Conservation (phyloP, 2,113 vertebrate genomes). For the Stegastes partitus region DNA sequence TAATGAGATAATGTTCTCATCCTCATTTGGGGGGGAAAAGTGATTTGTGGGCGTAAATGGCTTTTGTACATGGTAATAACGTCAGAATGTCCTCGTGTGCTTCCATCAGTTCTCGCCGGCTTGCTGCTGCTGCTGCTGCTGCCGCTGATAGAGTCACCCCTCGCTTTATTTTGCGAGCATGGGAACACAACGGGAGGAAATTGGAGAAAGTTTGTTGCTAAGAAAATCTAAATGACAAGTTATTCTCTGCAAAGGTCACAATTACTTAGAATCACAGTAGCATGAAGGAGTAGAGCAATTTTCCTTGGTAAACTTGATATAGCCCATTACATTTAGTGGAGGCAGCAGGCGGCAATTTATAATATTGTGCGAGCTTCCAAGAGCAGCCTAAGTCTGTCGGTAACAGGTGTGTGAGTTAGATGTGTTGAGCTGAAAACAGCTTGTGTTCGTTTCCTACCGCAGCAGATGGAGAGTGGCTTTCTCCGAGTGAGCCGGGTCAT, state of each 20-base stretch:
- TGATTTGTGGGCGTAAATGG: slow-evolving; percentile 39
- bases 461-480: slow-evolving; percentile 80
- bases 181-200: slow-evolving; percentile 45
- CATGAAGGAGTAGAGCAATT: slow-evolving; percentile 60
- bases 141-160: slow-evolving; percentile 28
- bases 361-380: slow-evolving; percentile 69
- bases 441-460: slow-evolving; percentile 74
- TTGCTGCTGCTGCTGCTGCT: slow-evolving; percentile 34
- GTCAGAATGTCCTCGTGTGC: slow-evolving; percentile 27
- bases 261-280: slow-evolving; percentile 63
- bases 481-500: slow-evolving; percentile 67
- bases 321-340: slow-evolving; percentile 67
- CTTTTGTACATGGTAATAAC: slow-evolving; percentile 32
- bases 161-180: slow-evolving; percentile 29
- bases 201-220: slow-evolving; percentile 53
- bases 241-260: slow-evolving; percentile 76
- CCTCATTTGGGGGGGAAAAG: slow-evolving; percentile 27
- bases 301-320: slow-evolving; percentile 68
- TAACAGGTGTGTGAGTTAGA: slow-evolving; percentile 78
- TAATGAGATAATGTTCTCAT: slow-evolving; percentile 41
- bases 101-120: slow-evolving; percentile 39
- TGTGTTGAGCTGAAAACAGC: slow-evolving; percentile 78
- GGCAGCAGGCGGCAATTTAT: slow-evolving; percentile 72
- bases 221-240: slow-evolving; percentile 67
- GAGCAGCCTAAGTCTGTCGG: slow-evolving; percentile 64